Evolutionary conservation across 2,888 invertebrate species (phyloP).

Genomic region (Nineta flava): DNA sequence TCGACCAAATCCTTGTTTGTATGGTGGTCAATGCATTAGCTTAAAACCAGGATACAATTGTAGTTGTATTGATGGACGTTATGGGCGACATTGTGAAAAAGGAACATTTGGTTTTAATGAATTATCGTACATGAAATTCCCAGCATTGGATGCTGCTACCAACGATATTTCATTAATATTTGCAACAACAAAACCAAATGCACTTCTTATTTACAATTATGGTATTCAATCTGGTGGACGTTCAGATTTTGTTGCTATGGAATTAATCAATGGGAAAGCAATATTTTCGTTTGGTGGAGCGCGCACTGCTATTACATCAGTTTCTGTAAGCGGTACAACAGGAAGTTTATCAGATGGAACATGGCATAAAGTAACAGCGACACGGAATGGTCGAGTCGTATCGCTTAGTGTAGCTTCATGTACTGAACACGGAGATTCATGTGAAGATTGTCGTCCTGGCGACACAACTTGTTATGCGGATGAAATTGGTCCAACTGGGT

Average conservation of each 20-base stretch:
- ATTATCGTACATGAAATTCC: constrained; percentile 79
- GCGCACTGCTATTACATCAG: constrained; percentile 71
- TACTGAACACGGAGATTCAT: constrained; percentile 71
- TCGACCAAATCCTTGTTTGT: constrained; percentile 80
- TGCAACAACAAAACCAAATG: constrained; percentile 74
- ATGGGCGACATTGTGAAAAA: constrained; percentile 82
- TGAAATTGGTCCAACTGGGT: constrained; percentile 80
- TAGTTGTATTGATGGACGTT: constrained; percentile 73
- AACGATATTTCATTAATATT: constrained; percentile 85
- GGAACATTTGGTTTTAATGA: constrained; percentile 81
- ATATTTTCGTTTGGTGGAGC: constrained; percentile 83
- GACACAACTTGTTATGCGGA: constrained; percentile 71
- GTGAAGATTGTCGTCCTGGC: constrained; percentile 72
- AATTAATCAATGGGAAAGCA: constrained; percentile 68
- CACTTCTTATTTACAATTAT: constrained; percentile 81
- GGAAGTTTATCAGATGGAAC: constrained; percentile 65
- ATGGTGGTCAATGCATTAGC: constrained; percentile 77
- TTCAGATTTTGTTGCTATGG: constrained; percentile 85
- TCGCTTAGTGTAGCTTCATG: constrained; percentile 70
- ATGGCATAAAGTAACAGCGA: constrained; percentile 87
- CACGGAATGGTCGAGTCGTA: constrained; percentile 75
- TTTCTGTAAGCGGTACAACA: constrained; percentile 46
- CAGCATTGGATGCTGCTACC: constrained; percentile 68
- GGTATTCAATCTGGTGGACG: constrained; percentile 76
- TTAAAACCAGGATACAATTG: constrained; percentile 77